Evolutionary conservation across 2,888 invertebrate species (phyloP).

Genomic region (Carpatolechia fugitivella): DNA sequence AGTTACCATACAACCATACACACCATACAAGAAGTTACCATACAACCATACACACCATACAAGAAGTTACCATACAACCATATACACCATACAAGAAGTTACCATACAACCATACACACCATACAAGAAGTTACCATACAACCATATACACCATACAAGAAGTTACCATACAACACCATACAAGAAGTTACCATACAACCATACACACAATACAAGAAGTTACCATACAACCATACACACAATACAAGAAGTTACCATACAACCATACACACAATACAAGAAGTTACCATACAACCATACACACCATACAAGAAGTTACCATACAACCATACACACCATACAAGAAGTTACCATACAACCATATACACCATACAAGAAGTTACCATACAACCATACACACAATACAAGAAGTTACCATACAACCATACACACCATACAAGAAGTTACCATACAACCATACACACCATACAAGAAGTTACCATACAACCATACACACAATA

Average conservation of each 20-base stretch:
- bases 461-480: conserved; percentile 90
- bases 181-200: conserved; percentile 86
- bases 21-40: conserved; percentile 88
- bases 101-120: conserved; percentile 82
- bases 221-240: conserved; percentile 84
- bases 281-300: conserved; percentile 83
- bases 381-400: conserved; percentile 84
- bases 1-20: conserved; percentile 84
- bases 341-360: conserved; percentile 86
- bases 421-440: conserved; percentile 91
- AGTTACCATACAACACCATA: conserved; percentile 85
- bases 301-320: conserved; percentile 90
- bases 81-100: conserved; percentile 92
- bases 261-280: conserved; percentile 90
- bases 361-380: conserved; percentile 92
- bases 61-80: conserved; percentile 86
- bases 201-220: conserved; percentile 91
- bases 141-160: conserved; percentile 92
- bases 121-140: conserved; percentile 87
- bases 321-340: conserved; percentile 87
- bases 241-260: conserved; percentile 87
- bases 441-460: conserved; percentile 83
- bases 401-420: conserved; percentile 87
- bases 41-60: conserved; percentile 88
- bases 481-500: conserved; percentile 87